Percentiles rank a stretch among this genome's conserved stretches.
Evolutionary conservation across 2,113 vertebrate genomes (phyloP).

Genomic region (Sinocyclocheilus maitianheensis): DNA sequence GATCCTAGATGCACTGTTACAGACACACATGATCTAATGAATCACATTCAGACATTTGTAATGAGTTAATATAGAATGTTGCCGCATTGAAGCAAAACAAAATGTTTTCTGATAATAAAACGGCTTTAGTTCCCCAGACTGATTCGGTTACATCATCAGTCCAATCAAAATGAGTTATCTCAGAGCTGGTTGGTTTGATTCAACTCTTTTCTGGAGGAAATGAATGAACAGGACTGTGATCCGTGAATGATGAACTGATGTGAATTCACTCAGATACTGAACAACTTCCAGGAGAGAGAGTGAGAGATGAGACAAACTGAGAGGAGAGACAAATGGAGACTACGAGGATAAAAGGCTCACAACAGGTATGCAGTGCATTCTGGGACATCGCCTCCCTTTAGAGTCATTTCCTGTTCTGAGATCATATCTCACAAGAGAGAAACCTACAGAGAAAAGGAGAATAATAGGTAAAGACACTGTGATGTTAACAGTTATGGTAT

Average conservation of each 20-base stretch:
- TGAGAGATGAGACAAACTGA: slow-evolving; percentile 1
- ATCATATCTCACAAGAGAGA: slow-evolving; percentile 14
- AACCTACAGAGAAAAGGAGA: background rate
- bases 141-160: background rate
- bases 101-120: background rate
- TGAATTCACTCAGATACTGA: background rate
- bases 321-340: background rate
- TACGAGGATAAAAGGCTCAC: background rate
- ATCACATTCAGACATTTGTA: slow-evolving; percentile 8
- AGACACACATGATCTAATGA: background rate
- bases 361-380: slow-evolving; percentile 42
- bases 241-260: slow-evolving; percentile 1
- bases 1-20: background rate
- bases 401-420: slow-evolving; percentile 24
- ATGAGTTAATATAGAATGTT: background rate
- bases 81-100: background rate
- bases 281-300: background rate
- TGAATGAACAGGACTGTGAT: background rate
- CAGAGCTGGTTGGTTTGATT: background rate
- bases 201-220: background rate
- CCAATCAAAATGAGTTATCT: background rate
- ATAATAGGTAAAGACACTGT: slow-evolving; percentile 45
- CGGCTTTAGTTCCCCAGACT: background rate
- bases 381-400: slow-evolving; percentile 22
- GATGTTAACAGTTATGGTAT: slow-evolving; percentile 30